Percentiles rank a stretch among this genome's conserved stretches.
phyloP scores from a whole-genome alignment of 2,888 invertebrate genomes.

The Amblyjoppa proteus region DNA sequence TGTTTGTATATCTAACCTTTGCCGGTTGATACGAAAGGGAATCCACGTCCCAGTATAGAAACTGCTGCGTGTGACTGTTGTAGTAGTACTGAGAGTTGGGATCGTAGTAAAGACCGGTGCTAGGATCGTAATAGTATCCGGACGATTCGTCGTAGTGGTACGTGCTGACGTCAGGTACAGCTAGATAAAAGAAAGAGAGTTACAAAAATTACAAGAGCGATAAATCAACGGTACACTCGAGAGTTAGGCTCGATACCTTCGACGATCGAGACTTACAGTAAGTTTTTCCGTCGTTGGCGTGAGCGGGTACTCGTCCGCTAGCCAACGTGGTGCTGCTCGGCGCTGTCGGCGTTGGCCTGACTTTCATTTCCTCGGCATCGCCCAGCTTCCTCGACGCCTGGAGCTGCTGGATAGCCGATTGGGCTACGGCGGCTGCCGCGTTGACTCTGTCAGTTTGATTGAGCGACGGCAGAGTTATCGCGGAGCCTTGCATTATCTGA shows the following conservation, averaged over 20 bases:
- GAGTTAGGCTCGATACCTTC: background rate
- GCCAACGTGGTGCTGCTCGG: constrained; percentile 84
- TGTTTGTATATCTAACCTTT: constrained; percentile 63
- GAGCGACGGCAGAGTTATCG: constrained; percentile 86
- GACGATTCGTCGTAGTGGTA: constrained; percentile 98
- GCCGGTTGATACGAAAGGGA: constrained; percentile 83
- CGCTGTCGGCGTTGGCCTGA: constrained; percentile 83
- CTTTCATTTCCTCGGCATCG: constrained; percentile 83
- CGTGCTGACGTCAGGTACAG: constrained; percentile 94
- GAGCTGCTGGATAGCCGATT: constrained; percentile 92
- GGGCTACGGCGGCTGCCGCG: constrained; percentile 95
- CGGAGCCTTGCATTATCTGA: constrained; percentile 87
- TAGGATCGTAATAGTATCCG: constrained; percentile 98
- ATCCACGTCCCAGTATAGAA: constrained; percentile 97
- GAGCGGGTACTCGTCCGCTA: constrained; percentile 81
- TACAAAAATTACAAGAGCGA: background rate
- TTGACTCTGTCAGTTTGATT: constrained; percentile 91
- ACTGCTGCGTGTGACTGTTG: constrained; percentile 95
- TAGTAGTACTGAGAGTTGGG: constrained; percentile 98
- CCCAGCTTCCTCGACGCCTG: constrained; percentile 85
- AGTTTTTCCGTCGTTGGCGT: constrained; percentile 88
- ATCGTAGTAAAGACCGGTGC: constrained; percentile 98
- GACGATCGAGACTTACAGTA: constrained; percentile 86
- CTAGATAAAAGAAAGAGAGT: constrained; percentile 78
- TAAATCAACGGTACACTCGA: background rate